These are phyloP conservation scores for Malurus elegans DNA, from an alignment of 2,113 vertebrate species.

Conservation along the genomic window DNA sequence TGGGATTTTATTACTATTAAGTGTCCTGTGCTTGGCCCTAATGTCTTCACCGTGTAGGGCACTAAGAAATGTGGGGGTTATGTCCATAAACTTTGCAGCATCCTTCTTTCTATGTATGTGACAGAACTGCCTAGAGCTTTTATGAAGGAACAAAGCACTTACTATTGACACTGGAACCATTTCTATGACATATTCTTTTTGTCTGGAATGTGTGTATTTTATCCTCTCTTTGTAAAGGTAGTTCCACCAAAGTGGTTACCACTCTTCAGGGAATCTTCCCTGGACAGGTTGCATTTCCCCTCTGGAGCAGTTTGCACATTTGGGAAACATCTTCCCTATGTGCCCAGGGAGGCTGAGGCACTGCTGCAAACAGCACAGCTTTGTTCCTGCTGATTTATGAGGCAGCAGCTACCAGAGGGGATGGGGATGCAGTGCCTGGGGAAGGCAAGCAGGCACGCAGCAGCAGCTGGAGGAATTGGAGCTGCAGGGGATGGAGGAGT, in stretches of 20 bases:
- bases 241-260: neutral
- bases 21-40: neutral
- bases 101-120: neutral
- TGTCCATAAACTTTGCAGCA: neutral
- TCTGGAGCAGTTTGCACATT: neutral
- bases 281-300: neutral
- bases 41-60: neutral
- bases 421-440: fast-evolving
- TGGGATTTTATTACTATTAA: neutral
- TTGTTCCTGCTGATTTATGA: neutral
- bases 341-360: neutral
- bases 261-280: neutral
- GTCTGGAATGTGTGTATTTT: neutral
- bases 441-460: neutral
- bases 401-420: neutral
- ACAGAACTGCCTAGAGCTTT: conserved; percentile 1
- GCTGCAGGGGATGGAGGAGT: neutral
- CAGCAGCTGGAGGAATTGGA: neutral
- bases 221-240: neutral
- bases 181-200: neutral
- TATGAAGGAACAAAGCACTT: neutral
- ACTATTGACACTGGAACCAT: neutral
- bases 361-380: neutral
- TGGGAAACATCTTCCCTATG: neutral
- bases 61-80: neutral